A percentile compares a stretch with the other conserved stretches of the same genome.
Conservation (phyloP, 2,113 vertebrate genomes). For the Nesoenas mayeri region DNA sequence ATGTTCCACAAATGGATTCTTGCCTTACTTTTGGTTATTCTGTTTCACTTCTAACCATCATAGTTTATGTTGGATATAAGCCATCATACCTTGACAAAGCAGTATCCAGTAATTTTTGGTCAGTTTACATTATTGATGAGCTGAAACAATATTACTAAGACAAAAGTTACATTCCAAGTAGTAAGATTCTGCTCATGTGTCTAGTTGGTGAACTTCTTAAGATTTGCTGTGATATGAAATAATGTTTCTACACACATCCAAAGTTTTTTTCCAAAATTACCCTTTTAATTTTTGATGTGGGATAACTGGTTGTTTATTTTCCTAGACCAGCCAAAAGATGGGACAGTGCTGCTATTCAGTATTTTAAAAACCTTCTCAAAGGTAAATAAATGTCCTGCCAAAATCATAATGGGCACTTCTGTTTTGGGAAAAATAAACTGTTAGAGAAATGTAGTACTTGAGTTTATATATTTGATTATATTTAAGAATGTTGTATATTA, state of each 20-base stretch:
- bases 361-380: conserved; percentile 83
- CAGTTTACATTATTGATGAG: neutral
- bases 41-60: neutral
- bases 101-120: neutral
- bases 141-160: neutral
- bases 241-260: neutral
- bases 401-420: neutral
- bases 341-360: conserved; percentile 85
- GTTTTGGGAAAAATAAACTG: neutral
- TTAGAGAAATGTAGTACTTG: neutral
- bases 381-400: conserved; percentile 69
- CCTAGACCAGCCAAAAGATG: conserved; percentile 82
- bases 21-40: neutral
- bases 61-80: neutral
- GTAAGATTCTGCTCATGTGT: neutral
- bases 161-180: neutral
- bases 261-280: neutral
- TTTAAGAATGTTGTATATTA: neutral
- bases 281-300: neutral
- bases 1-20: neutral
- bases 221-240: neutral
- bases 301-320: neutral
- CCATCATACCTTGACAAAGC: neutral
- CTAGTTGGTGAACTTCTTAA: neutral
- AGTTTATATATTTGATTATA: neutral